Percentiles rank a stretch among this genome's conserved stretches.
Conservation (phyloP, 2,113 vertebrate species). For the Zosterops lateralis region DNA sequence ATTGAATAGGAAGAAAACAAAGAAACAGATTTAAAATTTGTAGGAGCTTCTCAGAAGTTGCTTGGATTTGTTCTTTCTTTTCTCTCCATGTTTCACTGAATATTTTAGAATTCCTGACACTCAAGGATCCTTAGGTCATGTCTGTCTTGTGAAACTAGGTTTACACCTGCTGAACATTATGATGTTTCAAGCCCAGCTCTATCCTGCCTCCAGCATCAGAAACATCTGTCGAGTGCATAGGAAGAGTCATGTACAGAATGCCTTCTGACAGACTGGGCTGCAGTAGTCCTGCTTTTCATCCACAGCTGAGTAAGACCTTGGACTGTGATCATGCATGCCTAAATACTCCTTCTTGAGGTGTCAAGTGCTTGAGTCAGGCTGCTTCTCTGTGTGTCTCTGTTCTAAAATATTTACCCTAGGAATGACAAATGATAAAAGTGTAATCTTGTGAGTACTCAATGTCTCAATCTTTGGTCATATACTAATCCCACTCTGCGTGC, state of each 20-base stretch:
- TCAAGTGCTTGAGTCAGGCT: neutral
- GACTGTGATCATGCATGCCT: neutral
- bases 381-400: neutral
- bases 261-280: neutral
- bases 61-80: neutral
- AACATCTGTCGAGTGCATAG: neutral
- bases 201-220: neutral
- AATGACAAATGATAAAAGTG: neutral
- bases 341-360: neutral
- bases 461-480: neutral
- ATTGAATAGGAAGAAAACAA: neutral
- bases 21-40: neutral
- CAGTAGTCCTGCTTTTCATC: neutral
- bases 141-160: neutral
- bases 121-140: neutral
- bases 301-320: neutral
- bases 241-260: neutral
- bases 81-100: neutral
- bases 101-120: neutral
- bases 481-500: neutral
- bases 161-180: neutral
- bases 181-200: neutral
- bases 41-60: neutral
- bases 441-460: neutral
- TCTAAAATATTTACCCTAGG: neutral